A percentile compares a stretch with the other conserved stretches of the same genome.
These are phyloP conservation scores for Uloborus diversus DNA, from an alignment of 1,140 invertebrate genomes.

Conservation along the genomic window DNA sequence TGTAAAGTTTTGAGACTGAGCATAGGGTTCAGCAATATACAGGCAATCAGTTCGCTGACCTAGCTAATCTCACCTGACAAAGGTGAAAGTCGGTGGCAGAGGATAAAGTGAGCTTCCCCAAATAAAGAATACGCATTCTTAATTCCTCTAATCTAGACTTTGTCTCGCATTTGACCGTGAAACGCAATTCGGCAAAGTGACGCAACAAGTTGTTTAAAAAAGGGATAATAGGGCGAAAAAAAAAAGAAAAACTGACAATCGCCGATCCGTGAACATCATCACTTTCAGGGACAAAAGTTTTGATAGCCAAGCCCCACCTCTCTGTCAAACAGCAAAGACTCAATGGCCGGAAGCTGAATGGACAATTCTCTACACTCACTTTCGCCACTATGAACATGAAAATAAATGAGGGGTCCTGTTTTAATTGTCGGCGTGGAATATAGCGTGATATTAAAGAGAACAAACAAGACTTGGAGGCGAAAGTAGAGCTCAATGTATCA, in stretches of 20 bases:
- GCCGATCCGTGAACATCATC: slow-evolving; percentile 25
- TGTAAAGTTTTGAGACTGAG: too few species aligned
- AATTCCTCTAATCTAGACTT: too few species aligned
- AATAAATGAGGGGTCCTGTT: background rate
- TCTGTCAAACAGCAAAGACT: slow-evolving; percentile 10
- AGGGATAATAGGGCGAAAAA: background rate
- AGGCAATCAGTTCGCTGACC: too few species aligned
- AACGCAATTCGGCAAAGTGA: background rate
- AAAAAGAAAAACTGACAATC: slow-evolving; percentile 16
- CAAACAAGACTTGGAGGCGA: too few species aligned
- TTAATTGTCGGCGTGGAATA: slow-evolving; percentile 12
- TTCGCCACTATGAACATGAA: slow-evolving; percentile 1
- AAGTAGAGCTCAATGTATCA: too few species aligned
- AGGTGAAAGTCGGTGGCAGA: too few species aligned
- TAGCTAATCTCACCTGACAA: too few species aligned
- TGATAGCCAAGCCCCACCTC: background rate
- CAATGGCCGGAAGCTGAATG: slow-evolving; percentile 21
- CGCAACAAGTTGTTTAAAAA: background rate
- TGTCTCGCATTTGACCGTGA: slow-evolving; percentile 35
- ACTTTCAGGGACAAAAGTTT: slow-evolving; percentile 24
- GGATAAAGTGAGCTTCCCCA: too few species aligned
- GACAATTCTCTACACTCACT: slow-evolving; percentile 15
- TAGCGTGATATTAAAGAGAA: background rate
- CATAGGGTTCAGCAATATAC: too few species aligned
- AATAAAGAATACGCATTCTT: too few species aligned